Base-by-base conservation (phyloP, 2,113 vertebrate genomes). In the Xiphophorus maculatus region DNA sequence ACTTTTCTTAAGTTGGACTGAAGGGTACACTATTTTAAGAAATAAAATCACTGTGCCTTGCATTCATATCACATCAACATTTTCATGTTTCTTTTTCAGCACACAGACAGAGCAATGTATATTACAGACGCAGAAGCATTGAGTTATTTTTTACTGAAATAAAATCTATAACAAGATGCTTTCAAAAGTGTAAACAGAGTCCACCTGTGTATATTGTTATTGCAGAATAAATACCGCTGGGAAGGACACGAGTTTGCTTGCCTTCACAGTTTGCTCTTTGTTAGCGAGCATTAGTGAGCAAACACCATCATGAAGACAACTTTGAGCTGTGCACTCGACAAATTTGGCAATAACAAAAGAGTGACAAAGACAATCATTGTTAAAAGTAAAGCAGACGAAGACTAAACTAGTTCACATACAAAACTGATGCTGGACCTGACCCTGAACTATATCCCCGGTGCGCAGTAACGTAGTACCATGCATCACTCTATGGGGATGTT, bases 1-100 rank as follows among this genome's bases (percentile, higher is more conserved):
- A 61, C 30, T 75, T 80, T 32, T 61, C 9, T 66, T 28, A 27
- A 4, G 71, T 60, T 74, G 51, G 35, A 54, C 25, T 13, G 1
- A 69, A 37, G 11, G 2, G 8, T 65, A 40, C 42, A 75, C 10
- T 58, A 19, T 48, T 2, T n/a, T 11, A 58, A n/a, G 25, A 5
- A 58, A 58, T 58, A 58, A n/a, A 58, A n/a, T 19, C 51, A 58
- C 51, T 54, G 0, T 54, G 9, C 48, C 1, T 54, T 25, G 48
- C 25, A 58, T 58, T 58, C 51, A n/a, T 25, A n/a, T 25, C 22
- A n/a, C 22, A 0, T 48, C 5, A 48, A 19, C 17, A 17, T n/a
- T n/a, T 58, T 58, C 1, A 58, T 2, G 1, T n/a, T 10, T n/a
- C 10, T n/a, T n/a, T 58, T 58, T n/a, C 22, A 58, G 10, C 8